Conservation (phyloP, 2,797 vertebrate species). For the Lepus townsendii region DNA sequence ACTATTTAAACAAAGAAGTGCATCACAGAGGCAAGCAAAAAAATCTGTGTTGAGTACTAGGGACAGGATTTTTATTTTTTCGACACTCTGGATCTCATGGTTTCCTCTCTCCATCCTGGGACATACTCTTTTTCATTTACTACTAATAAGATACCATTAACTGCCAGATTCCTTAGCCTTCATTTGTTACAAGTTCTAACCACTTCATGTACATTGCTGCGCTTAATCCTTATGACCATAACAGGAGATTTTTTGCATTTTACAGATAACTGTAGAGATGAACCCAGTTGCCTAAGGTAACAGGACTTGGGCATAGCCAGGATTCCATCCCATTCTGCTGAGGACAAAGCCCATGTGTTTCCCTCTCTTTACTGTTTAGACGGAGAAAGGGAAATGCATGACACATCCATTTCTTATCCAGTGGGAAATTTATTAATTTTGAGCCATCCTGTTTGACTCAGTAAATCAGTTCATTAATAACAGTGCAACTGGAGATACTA, state of each 20-base stretch:
- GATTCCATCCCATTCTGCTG: not conserved
- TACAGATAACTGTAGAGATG: not conserved
- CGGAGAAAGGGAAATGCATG: not conserved
- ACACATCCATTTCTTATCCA: not conserved
- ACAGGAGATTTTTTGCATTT: not conserved
- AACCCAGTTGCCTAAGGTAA: not conserved
- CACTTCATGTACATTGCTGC: not conserved
- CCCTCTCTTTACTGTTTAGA: not conserved
- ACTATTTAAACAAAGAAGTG: not conserved
- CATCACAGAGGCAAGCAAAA: slow-evolving; percentile 36
- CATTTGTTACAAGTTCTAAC: slow-evolving; percentile 8
- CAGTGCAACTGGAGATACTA: not conserved
- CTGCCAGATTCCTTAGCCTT: not conserved
- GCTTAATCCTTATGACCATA: not conserved
- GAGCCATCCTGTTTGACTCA: slow-evolving; percentile 21
- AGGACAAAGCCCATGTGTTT: not conserved
- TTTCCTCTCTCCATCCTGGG: not conserved
- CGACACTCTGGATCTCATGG: not conserved
- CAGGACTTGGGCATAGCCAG: not conserved
- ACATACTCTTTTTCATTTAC: slow-evolving; percentile 24
- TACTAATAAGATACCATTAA: slow-evolving; percentile 8
- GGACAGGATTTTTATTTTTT: slow-evolving; percentile 19
- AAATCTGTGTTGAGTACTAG: not conserved
- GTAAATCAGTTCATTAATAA: slow-evolving; percentile 29
- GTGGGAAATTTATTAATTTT: slow-evolving; percentile 35